Conservation (phyloP, 2,113 vertebrate species). For the Campylorhamphus procurvoides region DNA sequence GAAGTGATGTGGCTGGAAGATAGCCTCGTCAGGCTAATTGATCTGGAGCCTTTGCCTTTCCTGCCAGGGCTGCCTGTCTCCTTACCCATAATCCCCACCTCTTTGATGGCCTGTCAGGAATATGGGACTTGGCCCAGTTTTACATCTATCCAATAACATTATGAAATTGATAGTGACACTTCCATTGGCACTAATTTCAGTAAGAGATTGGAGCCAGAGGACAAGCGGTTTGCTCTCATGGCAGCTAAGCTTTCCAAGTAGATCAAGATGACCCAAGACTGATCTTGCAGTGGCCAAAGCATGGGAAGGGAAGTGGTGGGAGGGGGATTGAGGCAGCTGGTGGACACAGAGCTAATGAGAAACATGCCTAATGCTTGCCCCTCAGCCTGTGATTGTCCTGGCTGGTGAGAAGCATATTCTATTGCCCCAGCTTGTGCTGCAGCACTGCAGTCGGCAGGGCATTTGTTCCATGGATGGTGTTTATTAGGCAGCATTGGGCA, state of each 20-base stretch:
- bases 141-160: conserved; percentile 76
- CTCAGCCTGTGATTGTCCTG: not conserved
- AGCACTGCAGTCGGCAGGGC: not conserved
- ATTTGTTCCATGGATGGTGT: not conserved
- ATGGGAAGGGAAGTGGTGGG: not conserved
- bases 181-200: conserved; percentile 78
- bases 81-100: conserved; percentile 76
- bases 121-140: conserved; percentile 70
- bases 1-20: conserved; percentile 72
- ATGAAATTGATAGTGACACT: conserved; percentile 83
- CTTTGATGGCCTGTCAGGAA: conserved; percentile 74
- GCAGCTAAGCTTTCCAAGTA: conserved; percentile 70
- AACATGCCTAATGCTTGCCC: not conserved
- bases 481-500: not conserved
- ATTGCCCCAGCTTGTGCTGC: not conserved
- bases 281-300: conserved; percentile 23
- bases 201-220: conserved; percentile 76
- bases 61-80: conserved; percentile 78
- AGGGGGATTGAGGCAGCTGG: not conserved
- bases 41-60: conserved; percentile 76
- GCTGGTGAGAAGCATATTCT: not conserved
- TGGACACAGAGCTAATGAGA: not conserved
- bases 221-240: conserved; percentile 69
- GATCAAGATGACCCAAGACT: conserved; percentile 63
- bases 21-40: conserved; percentile 77